Evolutionary conservation across 2,888 invertebrate species (phyloP).

Genomic region (Calephelis perditalis): DNA sequence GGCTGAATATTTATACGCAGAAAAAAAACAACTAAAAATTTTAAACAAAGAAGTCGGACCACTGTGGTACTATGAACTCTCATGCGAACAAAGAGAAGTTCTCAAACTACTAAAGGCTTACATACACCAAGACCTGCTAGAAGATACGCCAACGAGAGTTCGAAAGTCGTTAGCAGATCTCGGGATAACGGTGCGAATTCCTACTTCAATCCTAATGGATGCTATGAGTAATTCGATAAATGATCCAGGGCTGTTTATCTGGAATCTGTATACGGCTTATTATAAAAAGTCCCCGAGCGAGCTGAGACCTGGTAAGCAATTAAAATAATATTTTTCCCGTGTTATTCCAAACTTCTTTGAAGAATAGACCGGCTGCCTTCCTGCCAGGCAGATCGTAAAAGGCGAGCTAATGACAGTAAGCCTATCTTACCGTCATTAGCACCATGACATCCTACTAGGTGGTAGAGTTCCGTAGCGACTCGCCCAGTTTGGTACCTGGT

Average conservation of each 20-base stretch:
- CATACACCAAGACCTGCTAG: conserved; percentile 62
- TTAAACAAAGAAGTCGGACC: conserved; percentile 51
- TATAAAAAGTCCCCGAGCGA: conserved; percentile 55
- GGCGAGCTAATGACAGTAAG: too few species aligned
- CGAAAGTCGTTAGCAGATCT: conserved; percentile 48
- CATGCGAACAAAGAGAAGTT: conserved; percentile 47
- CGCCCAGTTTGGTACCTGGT: too few species aligned
- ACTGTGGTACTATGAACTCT: conserved; percentile 58
- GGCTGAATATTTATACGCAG: conserved; percentile 32
- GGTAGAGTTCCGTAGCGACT: too few species aligned
- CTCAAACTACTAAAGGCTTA: conserved; percentile 42
- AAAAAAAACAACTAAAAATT: conserved; percentile 39
- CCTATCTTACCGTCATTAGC: too few species aligned
- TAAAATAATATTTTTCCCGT: too few species aligned
- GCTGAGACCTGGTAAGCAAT: conserved; percentile 40
- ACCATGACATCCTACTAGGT: too few species aligned
- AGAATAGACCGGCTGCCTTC: too few species aligned
- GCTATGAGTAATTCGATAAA: conserved; percentile 48
- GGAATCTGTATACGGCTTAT: conserved; percentile 54
- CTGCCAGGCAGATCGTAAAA: too few species aligned
- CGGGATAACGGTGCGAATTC: conserved; percentile 50
- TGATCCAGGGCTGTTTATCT: conserved; percentile 66
- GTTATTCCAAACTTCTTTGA: too few species aligned
- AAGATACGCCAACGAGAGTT: conserved; percentile 52
- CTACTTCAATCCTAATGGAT: conserved; percentile 44